phyloP scores from a whole-genome alignment of 2,797 vertebrate genomes.

The Leucoraja ocellata region DNA sequence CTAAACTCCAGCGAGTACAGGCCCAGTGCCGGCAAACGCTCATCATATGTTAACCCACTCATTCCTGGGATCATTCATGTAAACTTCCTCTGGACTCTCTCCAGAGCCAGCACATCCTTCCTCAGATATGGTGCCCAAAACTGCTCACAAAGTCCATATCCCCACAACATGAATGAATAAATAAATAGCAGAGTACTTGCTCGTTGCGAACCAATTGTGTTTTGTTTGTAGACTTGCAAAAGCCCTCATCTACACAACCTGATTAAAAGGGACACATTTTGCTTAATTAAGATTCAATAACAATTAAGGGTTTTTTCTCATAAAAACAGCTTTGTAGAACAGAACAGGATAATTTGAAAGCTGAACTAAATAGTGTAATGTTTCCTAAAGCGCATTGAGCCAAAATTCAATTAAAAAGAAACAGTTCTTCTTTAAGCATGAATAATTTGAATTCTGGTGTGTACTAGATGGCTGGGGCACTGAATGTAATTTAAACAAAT shows the following conservation, averaged over 20 bases:
- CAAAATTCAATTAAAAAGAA: slow-evolving; percentile 15
- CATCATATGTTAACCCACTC: too few relatives aligned
- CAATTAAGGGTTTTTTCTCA: background rate
- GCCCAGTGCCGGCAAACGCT: too few relatives aligned
- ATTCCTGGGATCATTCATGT: too few relatives aligned
- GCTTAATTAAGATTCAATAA: slow-evolving; percentile 27
- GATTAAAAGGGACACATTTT: slow-evolving; percentile 10
- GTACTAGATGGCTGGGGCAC: background rate
- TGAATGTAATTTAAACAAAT: background rate
- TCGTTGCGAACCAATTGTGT: background rate
- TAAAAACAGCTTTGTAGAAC: background rate
- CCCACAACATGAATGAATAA: too few relatives aligned
- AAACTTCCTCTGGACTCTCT: too few relatives aligned
- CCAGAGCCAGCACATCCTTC: too few relatives aligned
- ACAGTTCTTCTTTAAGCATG: background rate
- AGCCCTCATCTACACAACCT: background rate
- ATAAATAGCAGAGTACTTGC: background rate
- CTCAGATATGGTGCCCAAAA: too few relatives aligned
- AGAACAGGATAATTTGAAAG: background rate
- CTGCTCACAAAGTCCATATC: too few relatives aligned
- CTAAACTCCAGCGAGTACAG: too few relatives aligned
- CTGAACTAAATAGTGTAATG: background rate
- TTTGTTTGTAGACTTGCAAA: slow-evolving; percentile 5
- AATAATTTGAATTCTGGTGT: background rate
- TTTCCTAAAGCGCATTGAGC: background rate